Evolutionary conservation across 2,888 invertebrate species (phyloP).

Genomic region (Diadegma fenestrale): DNA sequence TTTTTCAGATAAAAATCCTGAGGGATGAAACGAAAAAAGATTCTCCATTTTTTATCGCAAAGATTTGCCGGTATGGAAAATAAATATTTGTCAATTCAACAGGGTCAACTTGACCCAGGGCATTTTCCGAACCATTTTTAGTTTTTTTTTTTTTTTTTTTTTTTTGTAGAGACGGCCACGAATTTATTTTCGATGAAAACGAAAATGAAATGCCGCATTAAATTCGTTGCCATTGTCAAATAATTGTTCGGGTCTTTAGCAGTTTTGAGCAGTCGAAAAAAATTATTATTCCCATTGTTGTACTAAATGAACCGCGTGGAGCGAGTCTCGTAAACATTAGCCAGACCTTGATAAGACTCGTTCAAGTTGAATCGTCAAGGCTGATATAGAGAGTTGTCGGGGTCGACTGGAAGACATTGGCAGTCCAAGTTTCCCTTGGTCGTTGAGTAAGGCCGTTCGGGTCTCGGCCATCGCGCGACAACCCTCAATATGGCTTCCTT

Average conservation of each 20-base stretch:
- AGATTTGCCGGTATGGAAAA: background rate
- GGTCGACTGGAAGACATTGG: slow-evolving; percentile 40
- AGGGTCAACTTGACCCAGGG: no score
- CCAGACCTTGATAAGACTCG: slow-evolving; percentile 2
- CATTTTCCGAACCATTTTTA: no score
- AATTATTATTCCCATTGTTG: background rate
- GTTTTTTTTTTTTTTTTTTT: no score
- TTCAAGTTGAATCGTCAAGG: slow-evolving; percentile 44
- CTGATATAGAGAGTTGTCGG: slow-evolving; percentile 44
- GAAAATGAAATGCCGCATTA: no score
- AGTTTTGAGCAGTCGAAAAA: no score
- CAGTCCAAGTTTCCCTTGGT: slow-evolving; percentile 28
- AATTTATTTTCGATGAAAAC: no score
- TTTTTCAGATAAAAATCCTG: background rate
- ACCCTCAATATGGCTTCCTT: slow-evolving; percentile 49
- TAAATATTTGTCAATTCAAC: background rate
- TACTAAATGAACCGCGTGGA: background rate
- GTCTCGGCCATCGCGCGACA: slow-evolving; percentile 49
- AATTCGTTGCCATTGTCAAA: no score
- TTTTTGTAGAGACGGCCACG: no score
- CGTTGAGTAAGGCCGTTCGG: slow-evolving; percentile 31
- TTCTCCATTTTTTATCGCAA: background rate
- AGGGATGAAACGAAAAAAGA: background rate
- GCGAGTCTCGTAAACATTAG: background rate
- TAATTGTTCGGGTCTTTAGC: no score